Evolutionary conservation across 2,113 vertebrate genomes (phyloP), one percentile per base, ranked within the genome.

Genomic region (Orycteropus afer): DNA sequence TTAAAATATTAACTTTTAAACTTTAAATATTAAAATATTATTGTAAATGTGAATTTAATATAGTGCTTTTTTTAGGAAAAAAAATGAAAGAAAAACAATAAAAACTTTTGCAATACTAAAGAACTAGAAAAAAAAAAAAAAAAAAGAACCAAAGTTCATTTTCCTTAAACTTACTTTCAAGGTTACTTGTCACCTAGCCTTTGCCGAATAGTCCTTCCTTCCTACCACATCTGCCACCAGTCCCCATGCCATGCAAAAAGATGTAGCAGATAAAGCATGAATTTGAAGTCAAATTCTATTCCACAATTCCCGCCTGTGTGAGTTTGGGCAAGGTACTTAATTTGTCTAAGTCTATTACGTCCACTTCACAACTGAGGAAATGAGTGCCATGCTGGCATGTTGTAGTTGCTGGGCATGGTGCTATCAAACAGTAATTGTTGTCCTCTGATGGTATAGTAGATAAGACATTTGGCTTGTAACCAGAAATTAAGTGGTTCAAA

Each of bases 21-120:
- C 9, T 11, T 91, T 73, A 91, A 93, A 89, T 37, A 79, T 65
- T 45, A 83, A 73, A 89, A 87, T 17, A 67, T 82, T 67, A 4
- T 51, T 86, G 89, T 76, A 51, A 96, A 80, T 51, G 53, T 92
- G 49, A 94, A 76, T 90, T 92, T 86, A 95, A 90, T 40, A 10
- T 88, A 93, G 51, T 34, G 55, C 37, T 23, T 25, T 82, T 89
- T 89, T 29, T n/a, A n/a, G n/a, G n/a, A n/a, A n/a, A n/a, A 37
- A 55, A 20, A 81, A 67, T 57, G n/a, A 71, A 78, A 42, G 63
- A 79, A 69, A 32, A 63, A 45, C 37, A 79, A 57, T 17, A 57
- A 11, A 83, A 82, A 69, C 53, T n/a, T 86, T 27, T 92, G 47
- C 0, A 71, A n/a, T 51, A 90, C 40, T 81, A 93, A 90, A 67